These are phyloP conservation scores for Cololabis saira DNA, from an alignment of 2,113 vertebrate species.

Conservation along the genomic window DNA sequence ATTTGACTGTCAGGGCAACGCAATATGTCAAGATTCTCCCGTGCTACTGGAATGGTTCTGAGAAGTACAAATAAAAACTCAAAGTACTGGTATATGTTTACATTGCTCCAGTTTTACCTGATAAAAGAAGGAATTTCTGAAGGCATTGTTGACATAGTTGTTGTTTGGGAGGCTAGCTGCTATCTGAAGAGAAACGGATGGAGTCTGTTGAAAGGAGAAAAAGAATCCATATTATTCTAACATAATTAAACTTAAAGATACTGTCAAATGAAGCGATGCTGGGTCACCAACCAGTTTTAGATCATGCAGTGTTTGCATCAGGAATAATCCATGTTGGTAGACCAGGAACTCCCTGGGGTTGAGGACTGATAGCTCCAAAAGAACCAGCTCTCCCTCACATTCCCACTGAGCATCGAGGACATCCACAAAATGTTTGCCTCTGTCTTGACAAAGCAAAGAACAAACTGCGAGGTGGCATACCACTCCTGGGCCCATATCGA, in stretches of 20 bases:
- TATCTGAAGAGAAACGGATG: conserved; percentile 82
- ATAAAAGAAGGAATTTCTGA: conserved; percentile 88
- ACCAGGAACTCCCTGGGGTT: conserved; percentile 84
- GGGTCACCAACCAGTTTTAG: conserved; percentile 78
- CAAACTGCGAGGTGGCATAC: background rate
- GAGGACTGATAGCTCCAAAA: conserved; percentile 74
- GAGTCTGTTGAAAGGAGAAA: conserved; percentile 75
- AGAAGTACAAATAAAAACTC: background rate
- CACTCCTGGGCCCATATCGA: background rate
- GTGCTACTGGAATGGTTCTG: background rate
- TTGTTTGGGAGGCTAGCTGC: conserved; percentile 83
- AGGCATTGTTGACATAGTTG: conserved; percentile 79
- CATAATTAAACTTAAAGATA: background rate
- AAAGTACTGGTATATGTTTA: background rate
- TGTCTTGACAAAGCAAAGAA: conserved; percentile 54
- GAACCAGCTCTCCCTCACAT: conserved; percentile 77
- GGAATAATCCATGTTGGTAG: conserved; percentile 85
- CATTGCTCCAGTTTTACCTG: conserved; percentile 78
- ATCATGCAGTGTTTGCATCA: conserved; percentile 79
- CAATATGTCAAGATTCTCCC: background rate
- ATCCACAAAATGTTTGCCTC: conserved; percentile 64
- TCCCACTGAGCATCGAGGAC: conserved; percentile 74
- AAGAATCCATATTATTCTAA: background rate
- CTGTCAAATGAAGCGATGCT: no score
- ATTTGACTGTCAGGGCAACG: no score